Conservation (phyloP, 2,888 invertebrate genomes). For the Lepidonotus clava region DNA sequence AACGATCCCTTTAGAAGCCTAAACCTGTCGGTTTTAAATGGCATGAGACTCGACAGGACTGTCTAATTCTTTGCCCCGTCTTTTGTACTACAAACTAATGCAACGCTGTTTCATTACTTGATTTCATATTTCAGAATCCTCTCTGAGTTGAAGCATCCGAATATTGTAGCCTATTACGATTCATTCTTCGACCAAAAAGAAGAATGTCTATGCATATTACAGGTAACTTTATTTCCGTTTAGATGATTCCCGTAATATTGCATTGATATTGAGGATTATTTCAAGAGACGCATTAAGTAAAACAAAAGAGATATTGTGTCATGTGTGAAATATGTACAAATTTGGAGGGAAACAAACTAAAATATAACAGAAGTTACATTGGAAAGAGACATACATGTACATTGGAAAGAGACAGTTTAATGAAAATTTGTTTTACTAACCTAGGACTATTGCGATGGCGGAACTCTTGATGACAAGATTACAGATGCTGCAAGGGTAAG, state of each 20-base stretch:
- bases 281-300: too few species aligned
- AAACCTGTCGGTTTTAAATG: too few species aligned
- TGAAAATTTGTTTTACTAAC: constrained; percentile 50
- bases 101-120: background rate
- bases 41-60: background rate
- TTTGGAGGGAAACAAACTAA: background rate
- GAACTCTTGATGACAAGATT: constrained; percentile 75
- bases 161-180: constrained; percentile 75
- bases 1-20: too few species aligned
- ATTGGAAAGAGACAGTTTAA: too few species aligned
- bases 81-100: background rate
- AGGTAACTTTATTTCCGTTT: constrained; percentile 62
- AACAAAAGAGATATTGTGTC: background rate
- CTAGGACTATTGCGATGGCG: constrained; percentile 78
- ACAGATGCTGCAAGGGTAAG: constrained; percentile 70
- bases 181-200: constrained; percentile 73
- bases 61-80: background rate
- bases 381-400: background rate
- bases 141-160: constrained; percentile 74
- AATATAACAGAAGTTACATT: background rate
- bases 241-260: background rate
- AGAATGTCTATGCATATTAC: constrained; percentile 72
- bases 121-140: constrained; percentile 70
- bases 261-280: background rate
- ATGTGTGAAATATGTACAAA: background rate